These are phyloP conservation scores for Ellobius talpinus DNA, from an alignment of 2,113 vertebrate species.

Conservation along the genomic window DNA sequence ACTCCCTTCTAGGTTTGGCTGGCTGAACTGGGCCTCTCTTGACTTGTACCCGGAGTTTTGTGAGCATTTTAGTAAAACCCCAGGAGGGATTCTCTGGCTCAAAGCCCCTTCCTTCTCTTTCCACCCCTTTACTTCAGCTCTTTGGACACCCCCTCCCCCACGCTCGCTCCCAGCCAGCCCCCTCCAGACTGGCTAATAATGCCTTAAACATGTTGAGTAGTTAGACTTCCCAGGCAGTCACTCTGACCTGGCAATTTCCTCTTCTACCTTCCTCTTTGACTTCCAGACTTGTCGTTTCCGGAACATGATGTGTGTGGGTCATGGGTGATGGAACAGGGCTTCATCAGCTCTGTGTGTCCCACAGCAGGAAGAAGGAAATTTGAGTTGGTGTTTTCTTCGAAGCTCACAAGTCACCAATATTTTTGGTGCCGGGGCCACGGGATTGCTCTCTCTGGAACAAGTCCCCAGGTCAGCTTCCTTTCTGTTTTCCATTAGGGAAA, in stretches of 20 bases:
- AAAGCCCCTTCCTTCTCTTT: not conserved
- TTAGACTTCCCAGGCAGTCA: constrained; percentile 59
- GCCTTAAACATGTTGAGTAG: constrained; percentile 56
- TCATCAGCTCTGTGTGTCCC: constrained; percentile 55
- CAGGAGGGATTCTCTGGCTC: constrained; percentile 16
- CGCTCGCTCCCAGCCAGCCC: not conserved
- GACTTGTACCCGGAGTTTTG: constrained; percentile 8
- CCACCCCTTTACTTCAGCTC: not conserved
- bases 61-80: constrained; percentile 47
- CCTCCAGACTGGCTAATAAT: constrained; percentile 14
- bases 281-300: constrained; percentile 59
- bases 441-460: not conserved
- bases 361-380: constrained; percentile 67
- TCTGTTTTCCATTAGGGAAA: not conserved
- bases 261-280: constrained; percentile 50
- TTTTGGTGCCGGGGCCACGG: not conserved
- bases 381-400: constrained; percentile 74
- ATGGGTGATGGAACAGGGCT: constrained; percentile 5
- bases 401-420: constrained; percentile 35
- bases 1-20: not conserved
- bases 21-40: constrained; percentile 57
- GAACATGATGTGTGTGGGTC: constrained; percentile 69
- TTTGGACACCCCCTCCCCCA: not conserved
- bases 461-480: not conserved
- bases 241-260: constrained; percentile 68